Evolutionary conservation across 1,140 invertebrate species (phyloP), one percentile per base, ranked within the genome.

Genomic region (Helicoverpa zea): DNA sequence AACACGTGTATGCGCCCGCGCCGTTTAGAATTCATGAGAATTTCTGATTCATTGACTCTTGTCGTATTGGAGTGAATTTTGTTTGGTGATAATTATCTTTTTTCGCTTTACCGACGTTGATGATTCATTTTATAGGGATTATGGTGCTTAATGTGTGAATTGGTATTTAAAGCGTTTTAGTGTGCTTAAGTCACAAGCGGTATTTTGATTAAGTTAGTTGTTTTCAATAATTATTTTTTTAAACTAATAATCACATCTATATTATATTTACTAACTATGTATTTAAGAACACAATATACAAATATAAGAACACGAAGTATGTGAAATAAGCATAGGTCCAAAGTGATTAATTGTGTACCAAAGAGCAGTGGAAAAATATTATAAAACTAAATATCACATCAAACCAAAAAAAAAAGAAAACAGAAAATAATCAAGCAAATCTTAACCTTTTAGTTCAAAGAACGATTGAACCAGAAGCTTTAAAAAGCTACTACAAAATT

Each of bases 1-100:
- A 87, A 86, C 93, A 94, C 90, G 87, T 94, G 92, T 83, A 75
- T 59, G 63, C 85, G 83, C 79, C 81, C 75, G 84, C 78, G 84
- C 78, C 86, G 88, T 84, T 88, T 35, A 51, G 79, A 80, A 75
- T 84, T 92, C 92, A 92, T 92, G 91, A 93, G 92, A 93, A 93
- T 92, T 90, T 91, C 90, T 93, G 91, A 94, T 92, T 94, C 92
- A 93, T 90, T 88, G 63, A 75, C 72, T 81, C 61, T 74, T 73
- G 76, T 79, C 76, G 47, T 79, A 70, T 70, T 49, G 52, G 30
- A 79, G 64, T 68, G 64, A 79, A 70, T 79, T 68, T 79, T 83
- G 81, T 84, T 86, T 84, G 83, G 74, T 83, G 52, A 84, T 84
- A 58, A 85, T 87, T 82, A 81, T 81, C 70, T 83, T 84, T 83